Base-by-base conservation (phyloP, 2,888 invertebrate species). In the Andrena bicolor region DNA sequence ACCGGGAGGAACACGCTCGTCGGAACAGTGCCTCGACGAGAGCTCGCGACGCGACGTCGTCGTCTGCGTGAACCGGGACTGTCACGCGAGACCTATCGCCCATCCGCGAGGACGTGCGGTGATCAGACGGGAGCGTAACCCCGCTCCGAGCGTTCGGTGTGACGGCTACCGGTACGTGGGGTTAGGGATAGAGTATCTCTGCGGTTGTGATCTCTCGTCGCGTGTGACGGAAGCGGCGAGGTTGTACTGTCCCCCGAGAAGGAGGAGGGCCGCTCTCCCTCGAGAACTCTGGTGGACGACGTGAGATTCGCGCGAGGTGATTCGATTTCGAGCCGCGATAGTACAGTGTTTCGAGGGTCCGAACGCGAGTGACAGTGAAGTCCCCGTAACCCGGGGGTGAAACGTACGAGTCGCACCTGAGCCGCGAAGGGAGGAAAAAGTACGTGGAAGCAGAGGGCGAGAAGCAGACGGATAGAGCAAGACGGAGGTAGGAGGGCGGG, bases 401-500 rank as follows among this genome's bases (percentile, higher is more conserved):
- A 53, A 70, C 56, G 23, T 49, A 56, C 35, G 35, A 69, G 66
- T 68, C 35, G 74, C 49, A 75, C n/a, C 56, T 35, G 63, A 81
- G 76, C 28, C 58, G 56, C 32, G 74, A 75, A 30, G 32, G 41
- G 68, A 41, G 60, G 53, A 64, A 71, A 63, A 68, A 79, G 80
- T 53, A 63, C 35, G 35, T 58, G 83, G 81, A 78, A 87, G 60
- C 69, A 77, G 53, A 70, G 73, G 74, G 63, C 70, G 78, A 78
- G 73, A 77, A 84, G 74, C 83, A 58, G 72, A 81, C 82, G 70
- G 82, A 76, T 76, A 81, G 80, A 88, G 76, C 76, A 84, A 87
- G 84, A 86, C 84, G 84, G 86, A 79, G 88, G 84, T 82, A 70
- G 84, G 87, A 83, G 84, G 88, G 82, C 76, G 87, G 86, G 83